Base-by-base conservation (phyloP, 2,888 invertebrate genomes). In the Balanococcus diminutus region DNA sequence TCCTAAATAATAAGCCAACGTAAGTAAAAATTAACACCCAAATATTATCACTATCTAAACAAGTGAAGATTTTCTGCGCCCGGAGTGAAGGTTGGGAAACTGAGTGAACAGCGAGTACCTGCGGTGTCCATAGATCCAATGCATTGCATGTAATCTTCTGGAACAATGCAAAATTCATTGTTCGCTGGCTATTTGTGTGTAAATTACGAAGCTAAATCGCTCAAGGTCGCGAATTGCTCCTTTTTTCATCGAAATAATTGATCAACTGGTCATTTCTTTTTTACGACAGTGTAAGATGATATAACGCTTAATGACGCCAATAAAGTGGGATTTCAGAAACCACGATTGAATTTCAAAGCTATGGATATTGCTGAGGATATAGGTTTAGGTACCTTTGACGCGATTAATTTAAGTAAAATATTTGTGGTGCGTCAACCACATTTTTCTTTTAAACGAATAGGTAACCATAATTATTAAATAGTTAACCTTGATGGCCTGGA, bases 391-490 rank as follows among this genome's bases (percentile, higher is more conserved):
- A n/a, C n/a, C n/a, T 32, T 79, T 32, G 36, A 36, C 75, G 16
- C 75, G 36, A 79, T 79, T 79, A 36, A 79, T 36, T 79, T 19
- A 79, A 79, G 19, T 79, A 36, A 79, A 79, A 32, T 36, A 36
- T 28, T 36, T 36, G 75, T 22, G 75, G 75, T 79, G 22, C 75
- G 36, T 79, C 75, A n/a, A 79, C 75, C 75, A 19, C 75, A 79
- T 36, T 79, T 79, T 79, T 79, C 36, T 79, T n/a, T 19, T 36
- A 36, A 79, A 79, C 36, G 75, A 79, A 79, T 79, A n/a, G n/a
- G n/a, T n/a, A 79, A 79, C 75, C 75, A 79, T 79, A 79, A 36
- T 79, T 28, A 36, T 36, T 32, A 36, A 79, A 79, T 28, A 36
- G 75, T 36, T 79, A 36, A 79, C 75, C 75, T 79, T 79, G 75